Conservation (phyloP, 2,888 invertebrate genomes). For the Caenorhabditis angaria region DNA sequence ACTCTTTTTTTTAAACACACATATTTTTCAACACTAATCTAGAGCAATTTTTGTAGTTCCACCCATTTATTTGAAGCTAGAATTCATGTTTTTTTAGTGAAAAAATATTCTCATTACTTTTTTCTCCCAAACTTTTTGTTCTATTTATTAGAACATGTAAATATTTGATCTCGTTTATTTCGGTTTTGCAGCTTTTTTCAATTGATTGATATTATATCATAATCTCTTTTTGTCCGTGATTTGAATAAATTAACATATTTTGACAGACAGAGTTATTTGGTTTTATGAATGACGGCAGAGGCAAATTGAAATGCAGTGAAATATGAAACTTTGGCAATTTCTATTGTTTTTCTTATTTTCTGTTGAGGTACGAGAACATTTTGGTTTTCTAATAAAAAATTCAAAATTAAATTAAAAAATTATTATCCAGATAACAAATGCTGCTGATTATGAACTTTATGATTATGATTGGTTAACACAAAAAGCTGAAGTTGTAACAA, state of each 20-base stretch:
- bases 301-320: background rate
- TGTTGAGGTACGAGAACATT: background rate
- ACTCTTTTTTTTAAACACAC: too few relatives aligned
- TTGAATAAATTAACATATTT: constrained; percentile 9
- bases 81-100: constrained; percentile 5
- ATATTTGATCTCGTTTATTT: constrained; percentile 1
- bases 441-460: constrained; percentile 32
- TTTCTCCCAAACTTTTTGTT: background rate
- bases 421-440: background rate
- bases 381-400: background rate
- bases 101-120: too few relatives aligned
- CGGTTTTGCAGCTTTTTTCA: background rate
- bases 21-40: too few relatives aligned
- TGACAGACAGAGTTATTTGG: background rate
- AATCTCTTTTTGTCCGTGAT: background rate
- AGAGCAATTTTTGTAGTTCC: background rate
- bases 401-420: background rate
- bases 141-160: constrained; percentile 6
- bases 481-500: background rate
- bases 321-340: background rate
- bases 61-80: background rate
- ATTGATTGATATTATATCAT: background rate
- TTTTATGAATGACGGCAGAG: too few relatives aligned
- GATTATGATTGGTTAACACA: constrained; percentile 43
- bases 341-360: constrained; percentile 8